Evolutionary conservation across 2,797 vertebrate species (phyloP).

Genomic region (Morelia viridis): DNA sequence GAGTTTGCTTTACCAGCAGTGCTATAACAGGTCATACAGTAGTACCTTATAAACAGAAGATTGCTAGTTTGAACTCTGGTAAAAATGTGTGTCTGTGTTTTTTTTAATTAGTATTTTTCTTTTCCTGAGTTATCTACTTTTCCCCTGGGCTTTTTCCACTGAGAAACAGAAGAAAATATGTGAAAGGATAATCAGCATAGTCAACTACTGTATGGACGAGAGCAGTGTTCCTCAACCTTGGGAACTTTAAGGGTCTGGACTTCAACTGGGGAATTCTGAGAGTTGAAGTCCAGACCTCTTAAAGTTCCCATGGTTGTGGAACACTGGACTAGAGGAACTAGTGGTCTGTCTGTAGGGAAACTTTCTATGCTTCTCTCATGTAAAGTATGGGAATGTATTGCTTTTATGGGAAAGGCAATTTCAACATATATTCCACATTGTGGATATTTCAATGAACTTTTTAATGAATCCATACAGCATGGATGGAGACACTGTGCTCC

Average conservation of each 20-base stretch:
- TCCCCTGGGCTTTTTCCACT: background rate
- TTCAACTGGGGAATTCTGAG: no score
- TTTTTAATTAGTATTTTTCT: background rate
- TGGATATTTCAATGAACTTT: background rate
- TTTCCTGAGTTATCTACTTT: background rate
- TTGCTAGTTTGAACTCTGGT: background rate
- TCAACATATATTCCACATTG: no score
- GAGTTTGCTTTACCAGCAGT: background rate
- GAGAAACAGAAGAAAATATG: background rate
- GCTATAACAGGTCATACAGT: background rate
- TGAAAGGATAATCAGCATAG: background rate
- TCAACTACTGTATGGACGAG: background rate
- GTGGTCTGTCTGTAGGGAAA: background rate
- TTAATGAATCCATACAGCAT: background rate
- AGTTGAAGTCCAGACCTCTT: no score
- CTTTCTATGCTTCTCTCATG: background rate
- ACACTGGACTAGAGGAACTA: background rate
- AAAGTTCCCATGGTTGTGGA: no score
- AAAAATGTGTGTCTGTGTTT: background rate
- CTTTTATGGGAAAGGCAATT: no score
- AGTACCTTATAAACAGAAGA: background rate
- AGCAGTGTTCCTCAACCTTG: background rate
- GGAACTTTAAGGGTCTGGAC: no score
- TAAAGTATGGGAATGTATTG: background rate
- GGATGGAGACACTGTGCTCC: background rate